phyloP scores from a whole-genome alignment of 2,113 vertebrate genomes.

The Rhagologus leucostigma region DNA sequence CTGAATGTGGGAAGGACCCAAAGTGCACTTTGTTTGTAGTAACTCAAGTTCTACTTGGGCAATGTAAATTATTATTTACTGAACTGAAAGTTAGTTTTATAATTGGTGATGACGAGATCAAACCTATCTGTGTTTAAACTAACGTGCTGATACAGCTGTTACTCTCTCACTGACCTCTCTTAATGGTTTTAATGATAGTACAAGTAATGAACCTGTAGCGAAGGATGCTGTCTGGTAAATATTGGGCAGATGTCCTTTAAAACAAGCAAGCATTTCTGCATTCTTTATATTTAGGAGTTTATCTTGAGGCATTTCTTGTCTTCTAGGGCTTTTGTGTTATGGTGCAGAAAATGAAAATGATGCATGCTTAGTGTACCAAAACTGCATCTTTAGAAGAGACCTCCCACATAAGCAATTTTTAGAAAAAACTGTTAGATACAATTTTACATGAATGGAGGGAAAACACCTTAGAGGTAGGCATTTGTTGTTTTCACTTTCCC shows the following conservation, averaged over 20 bases:
- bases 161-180: background rate
- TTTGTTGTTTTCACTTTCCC: background rate
- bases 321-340: background rate
- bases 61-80: background rate
- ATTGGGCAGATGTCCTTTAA: background rate
- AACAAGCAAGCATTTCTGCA: background rate
- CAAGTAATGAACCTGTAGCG: background rate
- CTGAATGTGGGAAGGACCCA: rapidly evolving
- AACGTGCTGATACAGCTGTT: background rate
- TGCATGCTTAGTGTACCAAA: background rate
- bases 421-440: background rate
- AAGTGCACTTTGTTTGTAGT: background rate
- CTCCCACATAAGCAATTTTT: background rate
- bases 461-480: background rate
- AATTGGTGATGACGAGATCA: background rate
- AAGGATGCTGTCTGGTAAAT: background rate
- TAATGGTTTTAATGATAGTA: background rate
- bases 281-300: background rate
- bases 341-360: background rate
- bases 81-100: background rate
- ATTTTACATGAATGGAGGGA: background rate
- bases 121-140: background rate
- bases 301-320: background rate
- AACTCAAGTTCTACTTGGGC: background rate
- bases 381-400: background rate